Percentiles rank a stretch among this genome's conserved stretches.
Evolutionary conservation across 2,888 invertebrate species (phyloP).

Genomic region (Scelioninae gen. 2): DNA sequence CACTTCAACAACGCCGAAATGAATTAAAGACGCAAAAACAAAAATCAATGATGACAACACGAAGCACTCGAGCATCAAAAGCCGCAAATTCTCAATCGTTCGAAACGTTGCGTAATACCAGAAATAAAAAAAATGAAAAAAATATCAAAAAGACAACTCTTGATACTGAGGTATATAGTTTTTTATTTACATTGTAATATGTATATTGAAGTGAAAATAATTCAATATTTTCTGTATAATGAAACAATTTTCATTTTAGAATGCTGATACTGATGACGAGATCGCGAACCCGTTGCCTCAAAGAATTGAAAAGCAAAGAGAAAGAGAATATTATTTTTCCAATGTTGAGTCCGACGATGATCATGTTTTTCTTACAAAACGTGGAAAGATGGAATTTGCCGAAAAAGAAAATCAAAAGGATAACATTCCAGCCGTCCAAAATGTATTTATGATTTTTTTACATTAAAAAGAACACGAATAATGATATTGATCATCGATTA

Average conservation of each 20-base stretch:
- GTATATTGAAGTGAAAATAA: too few species aligned
- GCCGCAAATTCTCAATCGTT: neutral
- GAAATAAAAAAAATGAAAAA: constrained; percentile 2
- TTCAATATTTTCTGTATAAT: neutral
- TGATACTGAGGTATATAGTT: too few species aligned
- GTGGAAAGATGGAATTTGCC: neutral
- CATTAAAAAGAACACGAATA: neutral
- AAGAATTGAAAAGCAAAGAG: neutral
- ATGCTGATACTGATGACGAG: neutral
- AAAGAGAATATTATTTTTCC: constrained; percentile 5
- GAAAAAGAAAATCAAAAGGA: constrained; percentile 4
- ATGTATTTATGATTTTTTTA: constrained; percentile 7
- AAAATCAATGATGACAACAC: constrained; percentile 1
- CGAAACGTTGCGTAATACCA: constrained; percentile 2
- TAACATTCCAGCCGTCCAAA: neutral
- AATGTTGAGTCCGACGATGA: constrained; percentile 3
- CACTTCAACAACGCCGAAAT: constrained; percentile 8
- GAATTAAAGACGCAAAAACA: constrained; percentile 15
- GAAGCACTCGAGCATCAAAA: constrained; percentile 4
- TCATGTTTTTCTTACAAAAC: constrained; percentile 2
- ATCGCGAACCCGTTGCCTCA: neutral
- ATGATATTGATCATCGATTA: too few species aligned
- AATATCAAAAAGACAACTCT: neutral
- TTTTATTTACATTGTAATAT: too few species aligned
- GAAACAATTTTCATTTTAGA: too few species aligned